Base-by-base conservation (phyloP, 2,888 invertebrate species). In the Nemotelus nigrinus region DNA sequence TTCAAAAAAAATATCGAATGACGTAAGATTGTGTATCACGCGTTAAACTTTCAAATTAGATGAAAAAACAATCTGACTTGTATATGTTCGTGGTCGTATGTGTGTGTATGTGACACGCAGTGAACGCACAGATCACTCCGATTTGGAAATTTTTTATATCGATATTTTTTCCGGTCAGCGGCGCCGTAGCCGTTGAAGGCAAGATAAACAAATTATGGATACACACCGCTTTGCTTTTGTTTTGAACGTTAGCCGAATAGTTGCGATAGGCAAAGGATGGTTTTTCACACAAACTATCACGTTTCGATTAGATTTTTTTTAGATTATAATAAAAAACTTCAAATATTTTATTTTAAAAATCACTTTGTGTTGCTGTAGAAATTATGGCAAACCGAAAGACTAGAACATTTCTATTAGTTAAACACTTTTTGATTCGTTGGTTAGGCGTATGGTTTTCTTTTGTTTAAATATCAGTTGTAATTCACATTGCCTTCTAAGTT, bases 371-470 rank as follows among this genome's bases (percentile, higher is more conserved):
- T 58, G 8, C n/a, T 64, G 63, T 78, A 25, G 48, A 70, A 70
- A 60, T 75, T 78, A 80, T 80, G 80, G 80, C 80, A 80, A 80
- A 80, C 67, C 74, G 77, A 78, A 76, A 44, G 80, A 80, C 80
- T 80, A 80, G 80, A 80, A 77, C 75, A 76, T 71, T 63, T 70
- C 53, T 55, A 55, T 70, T 47, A 65, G 63, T 71, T 65, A 47
- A 43, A 58, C 44, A 67, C 67, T 53, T 65, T 67, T 67, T 68
- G 45, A 68, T 77, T 77, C 77, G 77, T 77, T 77, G 77, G 44
- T 77, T 77, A 25, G 25, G 55, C 41, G 39, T 65, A 3, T 43
- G 25, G 10, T 58, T 74, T 63, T 7, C 39, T 76, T 50, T 5
- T 58, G 39, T 53, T 48, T 39, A 53, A 25, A 64, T 7, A 41